phyloP scores from a whole-genome alignment of 2,113 vertebrate genomes.

The Apodemus speciosus region DNA sequence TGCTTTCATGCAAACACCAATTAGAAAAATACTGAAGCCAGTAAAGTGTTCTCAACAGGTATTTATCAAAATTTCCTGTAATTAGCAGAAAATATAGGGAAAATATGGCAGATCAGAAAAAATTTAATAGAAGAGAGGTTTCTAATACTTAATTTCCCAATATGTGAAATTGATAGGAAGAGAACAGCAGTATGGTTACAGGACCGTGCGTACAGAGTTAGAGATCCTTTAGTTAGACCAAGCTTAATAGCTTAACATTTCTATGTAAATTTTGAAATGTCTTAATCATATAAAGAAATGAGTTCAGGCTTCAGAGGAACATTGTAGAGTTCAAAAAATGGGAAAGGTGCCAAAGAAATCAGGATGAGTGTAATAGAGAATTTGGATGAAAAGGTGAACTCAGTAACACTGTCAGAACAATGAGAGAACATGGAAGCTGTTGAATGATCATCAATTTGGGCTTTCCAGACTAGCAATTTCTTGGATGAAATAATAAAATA shows the following conservation, averaged over 20 bases:
- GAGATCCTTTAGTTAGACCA: accelerated
- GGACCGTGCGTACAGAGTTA: neutral
- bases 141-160: neutral
- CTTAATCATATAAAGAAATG: neutral
- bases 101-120: neutral
- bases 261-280: neutral
- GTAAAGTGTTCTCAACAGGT: neutral
- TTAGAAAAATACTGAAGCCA: neutral
- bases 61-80: neutral
- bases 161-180: neutral
- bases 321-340: neutral
- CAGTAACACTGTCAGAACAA: neutral
- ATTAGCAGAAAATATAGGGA: neutral
- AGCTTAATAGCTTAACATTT: neutral
- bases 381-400: neutral
- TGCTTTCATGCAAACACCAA: neutral
- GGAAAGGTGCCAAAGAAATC: neutral
- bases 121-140: neutral
- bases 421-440: neutral
- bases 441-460: neutral
- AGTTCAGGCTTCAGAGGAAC: neutral
- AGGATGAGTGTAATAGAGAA: neutral
- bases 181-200: neutral
- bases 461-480: neutral
- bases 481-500: neutral